Evolutionary conservation across 2,113 vertebrate genomes (phyloP), one percentile per base, ranked within the genome.

Genomic region (Caretta caretta): DNA sequence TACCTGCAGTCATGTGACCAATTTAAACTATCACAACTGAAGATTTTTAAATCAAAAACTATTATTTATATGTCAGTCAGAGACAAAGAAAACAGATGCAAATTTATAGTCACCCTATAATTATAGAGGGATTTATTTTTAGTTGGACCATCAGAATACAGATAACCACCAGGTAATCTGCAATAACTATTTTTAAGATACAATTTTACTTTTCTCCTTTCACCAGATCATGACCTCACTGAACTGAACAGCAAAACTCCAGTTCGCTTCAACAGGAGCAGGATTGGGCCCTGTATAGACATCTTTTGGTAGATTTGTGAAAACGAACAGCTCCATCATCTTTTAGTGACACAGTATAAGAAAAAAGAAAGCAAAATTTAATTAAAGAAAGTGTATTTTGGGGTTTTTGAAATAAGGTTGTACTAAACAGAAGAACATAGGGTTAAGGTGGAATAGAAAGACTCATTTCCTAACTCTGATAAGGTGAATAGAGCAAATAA

Each of bases 21-120:
- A 89, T 93, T 97, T 0, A 0, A 95, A 92, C 89, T 89, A 76
- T 81, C 16, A 80, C 72, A 92, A 90, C 78, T 4, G 35, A 94
- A 93, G 90, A n/a, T 29, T 91, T 38, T 94, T 94, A 50, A 62
- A 65, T 2, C 56, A 93, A 96, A 96, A 94, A 75, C 69, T 86
- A 84, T 92, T 95, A 96, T 95, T 93, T 96, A 65, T 82, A 62
- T 85, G 93, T 93, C 95, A 97, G 10, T 83, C 83, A 96, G 86
- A 92, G 85, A 95, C 87, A 94, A 96, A 94, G 89, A 81, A 92
- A 82, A 93, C 72, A 91, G 46, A 94, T 96, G 95, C 50, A 92
- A 96, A 96, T 93, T 59, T 83, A 92, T 85, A 57, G 2, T 65
- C 87, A 84, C 79, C 93, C 88, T 72, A 76, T 78, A 35, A 91